phyloP scores from a whole-genome alignment of 2,888 invertebrate species.

The Agrochola lota region DNA sequence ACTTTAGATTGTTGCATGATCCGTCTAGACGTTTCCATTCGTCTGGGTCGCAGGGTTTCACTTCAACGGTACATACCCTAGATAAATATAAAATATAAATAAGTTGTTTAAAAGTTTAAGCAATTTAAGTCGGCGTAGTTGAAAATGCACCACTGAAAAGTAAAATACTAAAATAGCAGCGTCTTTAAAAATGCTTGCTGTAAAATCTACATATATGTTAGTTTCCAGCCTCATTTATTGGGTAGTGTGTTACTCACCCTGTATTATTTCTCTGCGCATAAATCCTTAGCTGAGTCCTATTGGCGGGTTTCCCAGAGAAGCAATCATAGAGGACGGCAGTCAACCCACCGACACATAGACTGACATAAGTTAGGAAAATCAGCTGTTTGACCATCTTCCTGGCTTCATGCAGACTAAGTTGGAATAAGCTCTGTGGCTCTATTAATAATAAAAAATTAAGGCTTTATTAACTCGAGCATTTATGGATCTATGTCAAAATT shows the following conservation, averaged over 20 bases:
- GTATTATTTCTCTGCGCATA: slow-evolving; percentile 30
- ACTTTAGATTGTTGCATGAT: slow-evolving; percentile 49
- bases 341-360: slow-evolving; percentile 6
- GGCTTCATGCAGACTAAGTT: background rate
- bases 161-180: background rate
- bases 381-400: slow-evolving; percentile 11
- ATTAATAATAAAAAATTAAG: background rate
- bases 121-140: background rate
- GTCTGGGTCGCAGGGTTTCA: slow-evolving; percentile 41
- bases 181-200: background rate
- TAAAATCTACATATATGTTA: background rate
- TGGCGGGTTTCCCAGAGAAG: slow-evolving; percentile 23
- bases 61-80: slow-evolving; percentile 45
- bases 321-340: slow-evolving; percentile 31
- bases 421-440: background rate
- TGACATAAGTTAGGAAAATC: slow-evolving; percentile 9
- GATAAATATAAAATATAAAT: background rate
- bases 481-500: background rate
- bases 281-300: slow-evolving; percentile 1
- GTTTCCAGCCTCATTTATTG: too few relatives aligned
- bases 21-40: slow-evolving; percentile 57
- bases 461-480: background rate
- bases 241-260: slow-evolving; percentile 21
- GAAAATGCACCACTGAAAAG: background rate
- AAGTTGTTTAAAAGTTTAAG: background rate